Percentiles rank a stretch among this genome's conserved stretches.
These are phyloP conservation scores for Apamea epomidion DNA, from an alignment of 2,888 invertebrate species.

Conservation along the genomic window DNA sequence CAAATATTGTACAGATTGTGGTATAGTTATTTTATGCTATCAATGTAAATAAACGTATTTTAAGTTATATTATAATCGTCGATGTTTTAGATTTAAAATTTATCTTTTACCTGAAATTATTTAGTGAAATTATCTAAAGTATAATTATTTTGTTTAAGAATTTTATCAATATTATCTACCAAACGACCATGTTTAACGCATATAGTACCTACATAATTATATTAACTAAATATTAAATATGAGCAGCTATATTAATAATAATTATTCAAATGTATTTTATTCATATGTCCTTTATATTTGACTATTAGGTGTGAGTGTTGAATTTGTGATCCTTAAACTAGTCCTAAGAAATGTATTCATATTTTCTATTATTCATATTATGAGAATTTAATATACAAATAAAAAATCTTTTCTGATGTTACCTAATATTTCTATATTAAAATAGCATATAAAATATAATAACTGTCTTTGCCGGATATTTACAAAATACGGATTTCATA, in stretches of 20 bases:
- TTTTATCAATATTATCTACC: slow-evolving; percentile 56
- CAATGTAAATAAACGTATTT: slow-evolving; percentile 76
- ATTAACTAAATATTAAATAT: slow-evolving; percentile 53
- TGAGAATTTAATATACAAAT: slow-evolving; percentile 83
- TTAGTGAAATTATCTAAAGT: slow-evolving; percentile 43
- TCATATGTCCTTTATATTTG: slow-evolving; percentile 64
- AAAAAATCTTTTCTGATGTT: slow-evolving; percentile 79
- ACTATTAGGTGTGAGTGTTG: slow-evolving; percentile 78
- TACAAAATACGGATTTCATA: slow-evolving; percentile 79
- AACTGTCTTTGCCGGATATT: slow-evolving; percentile 80
- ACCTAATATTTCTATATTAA: slow-evolving; percentile 80
- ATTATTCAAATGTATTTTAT: slow-evolving; percentile 66
- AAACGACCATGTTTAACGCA: slow-evolving; percentile 66
- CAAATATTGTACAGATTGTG: slow-evolving; percentile 77
- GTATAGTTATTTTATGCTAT: slow-evolving; percentile 72
- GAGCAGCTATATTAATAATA: slow-evolving; percentile 62
- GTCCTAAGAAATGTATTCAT: slow-evolving; percentile 87
- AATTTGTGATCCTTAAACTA: slow-evolving; percentile 87
- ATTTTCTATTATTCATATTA: slow-evolving; percentile 88
- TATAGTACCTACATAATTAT: slow-evolving; percentile 50
- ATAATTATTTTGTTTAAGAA: slow-evolving; percentile 52
- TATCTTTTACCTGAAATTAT: slow-evolving; percentile 50
- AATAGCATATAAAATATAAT: slow-evolving; percentile 71
- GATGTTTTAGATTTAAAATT: slow-evolving; percentile 53
- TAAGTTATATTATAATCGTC: slow-evolving; percentile 58